Percentiles rank a stretch among this genome's conserved stretches.
These are phyloP conservation scores for Sinosuthora webbiana DNA, from an alignment of 2,113 vertebrate genomes.

Conservation along the genomic window DNA sequence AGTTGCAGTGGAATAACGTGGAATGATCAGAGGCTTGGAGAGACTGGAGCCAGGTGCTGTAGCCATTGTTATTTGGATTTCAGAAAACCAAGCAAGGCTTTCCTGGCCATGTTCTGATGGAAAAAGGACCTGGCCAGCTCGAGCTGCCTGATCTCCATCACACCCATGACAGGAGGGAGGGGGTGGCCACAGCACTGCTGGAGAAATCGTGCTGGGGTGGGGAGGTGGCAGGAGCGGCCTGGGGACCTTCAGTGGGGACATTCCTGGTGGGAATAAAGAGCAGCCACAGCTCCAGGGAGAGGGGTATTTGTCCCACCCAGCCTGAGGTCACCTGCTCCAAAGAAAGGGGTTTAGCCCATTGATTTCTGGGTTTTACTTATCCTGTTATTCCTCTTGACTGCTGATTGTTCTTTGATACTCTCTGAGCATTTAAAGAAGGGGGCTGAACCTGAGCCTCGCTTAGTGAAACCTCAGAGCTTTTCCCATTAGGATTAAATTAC, in stretches of 20 bases:
- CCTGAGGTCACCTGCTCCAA: background rate
- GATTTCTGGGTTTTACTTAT: background rate
- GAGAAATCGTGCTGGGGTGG: accelerated
- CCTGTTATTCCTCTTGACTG: background rate
- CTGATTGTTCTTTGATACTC: conserved; percentile 7
- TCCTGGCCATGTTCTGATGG: background rate
- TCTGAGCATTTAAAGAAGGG: background rate
- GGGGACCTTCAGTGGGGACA: too few species aligned
- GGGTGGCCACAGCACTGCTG: background rate
- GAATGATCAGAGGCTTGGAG: background rate
- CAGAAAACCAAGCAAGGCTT: background rate
- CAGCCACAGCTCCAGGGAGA: background rate
- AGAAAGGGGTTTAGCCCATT: conserved; percentile 6
- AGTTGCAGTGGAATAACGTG: background rate
- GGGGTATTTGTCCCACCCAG: background rate
- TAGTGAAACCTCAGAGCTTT: background rate
- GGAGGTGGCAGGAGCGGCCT: background rate
- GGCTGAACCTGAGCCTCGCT: background rate
- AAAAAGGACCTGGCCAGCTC: background rate
- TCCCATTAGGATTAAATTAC: background rate
- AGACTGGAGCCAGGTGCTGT: background rate
- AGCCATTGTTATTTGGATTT: background rate
- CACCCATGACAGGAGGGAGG: accelerated
- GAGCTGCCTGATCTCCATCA: accelerated
- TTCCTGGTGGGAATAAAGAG: background rate